Conservation (phyloP, 1,140 invertebrate genomes). For the Choristoneura fumiferana region DNA sequence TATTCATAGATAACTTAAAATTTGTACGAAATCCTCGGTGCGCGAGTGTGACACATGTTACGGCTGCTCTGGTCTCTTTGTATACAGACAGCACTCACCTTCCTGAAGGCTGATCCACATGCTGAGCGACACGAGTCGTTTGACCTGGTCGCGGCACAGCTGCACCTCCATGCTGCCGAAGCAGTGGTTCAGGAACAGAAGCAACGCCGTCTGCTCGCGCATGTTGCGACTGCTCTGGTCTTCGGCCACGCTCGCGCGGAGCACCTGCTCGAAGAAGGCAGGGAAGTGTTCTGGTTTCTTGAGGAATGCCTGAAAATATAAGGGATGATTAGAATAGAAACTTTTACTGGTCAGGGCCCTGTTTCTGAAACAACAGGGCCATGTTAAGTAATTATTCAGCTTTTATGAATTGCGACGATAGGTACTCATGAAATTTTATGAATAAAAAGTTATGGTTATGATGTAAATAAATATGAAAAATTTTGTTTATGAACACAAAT, state of each 20-base stretch:
- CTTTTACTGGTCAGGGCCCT: too few relatives aligned
- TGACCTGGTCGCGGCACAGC: conserved; percentile 94
- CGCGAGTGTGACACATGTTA: too few relatives aligned
- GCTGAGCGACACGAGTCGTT: conserved; percentile 93
- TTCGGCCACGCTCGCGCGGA: conserved; percentile 82
- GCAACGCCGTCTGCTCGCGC: conserved; percentile 90
- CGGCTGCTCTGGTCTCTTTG: too few relatives aligned
- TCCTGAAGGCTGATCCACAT: conserved; percentile 96
- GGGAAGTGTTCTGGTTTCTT: conserved; percentile 90
- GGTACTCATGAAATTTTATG: too few relatives aligned
- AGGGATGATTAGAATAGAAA: not conserved
- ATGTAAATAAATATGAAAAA: too few relatives aligned
- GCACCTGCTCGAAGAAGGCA: conserved; percentile 92
- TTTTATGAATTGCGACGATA: too few relatives aligned
- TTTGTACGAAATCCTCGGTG: too few relatives aligned
- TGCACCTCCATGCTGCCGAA: conserved; percentile 98
- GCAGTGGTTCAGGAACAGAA: conserved; percentile 97
- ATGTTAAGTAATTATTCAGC: too few relatives aligned
- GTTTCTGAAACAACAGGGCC: too few relatives aligned
- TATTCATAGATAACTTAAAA: too few relatives aligned
- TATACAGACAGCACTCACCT: conserved; percentile 73
- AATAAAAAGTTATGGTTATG: too few relatives aligned
- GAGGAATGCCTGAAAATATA: conserved; percentile 84
- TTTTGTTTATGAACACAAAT: too few relatives aligned
- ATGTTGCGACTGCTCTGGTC: conserved; percentile 79